Evolutionary conservation across 2,888 invertebrate species (phyloP), one percentile per base, ranked within the genome.

Genomic region (Troides aeacus): DNA sequence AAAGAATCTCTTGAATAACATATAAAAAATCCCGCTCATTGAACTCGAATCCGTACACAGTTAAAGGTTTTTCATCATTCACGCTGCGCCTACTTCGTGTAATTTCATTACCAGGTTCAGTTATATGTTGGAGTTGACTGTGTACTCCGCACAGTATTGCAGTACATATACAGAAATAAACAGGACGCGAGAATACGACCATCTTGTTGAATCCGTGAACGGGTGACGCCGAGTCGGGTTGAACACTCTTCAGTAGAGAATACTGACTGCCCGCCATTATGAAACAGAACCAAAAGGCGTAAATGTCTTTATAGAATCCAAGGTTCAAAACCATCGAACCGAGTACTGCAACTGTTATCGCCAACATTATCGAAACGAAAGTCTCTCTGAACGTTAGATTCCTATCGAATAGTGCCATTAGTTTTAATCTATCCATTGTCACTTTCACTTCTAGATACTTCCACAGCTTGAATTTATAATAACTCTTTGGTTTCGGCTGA

Each of bases 241-340:
- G 99, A 1, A 99, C 99, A 76, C 99, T 99, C 91, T 99, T 99
- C 74, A 99, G 90, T 75, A 99, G 91, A 0, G 98, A 99, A 88
- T 99, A 99, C 87, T 99, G 99, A 81, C 99, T 98, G 21, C 98
- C 97, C 0, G 99, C 99, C 78, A 99, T 98, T n/a, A 99, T 97
- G 78, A 99, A 97, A 90, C 99, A 99, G 87, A 99, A 98, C 82
- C 98, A 93, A 85, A 99, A 97, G 21, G 99, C 97, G 79, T 96
- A 96, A 67, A 99, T 94, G 85, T 99, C 99, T 78, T 95, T 95
- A 90, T 98, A 99, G 85, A 98, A 97, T 64, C 96, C 96, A 62
- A 96, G 93, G 81, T 96, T 96, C 10, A 99, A 92, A 46, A 99
- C 94, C 72, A 95, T 92, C 0, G 97, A 96, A 1, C 99, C 98